Percentiles rank a stretch among this genome's conserved stretches.
Evolutionary conservation across 2,888 invertebrate genomes (phyloP).

Genomic region (Oscheius sp.): DNA sequence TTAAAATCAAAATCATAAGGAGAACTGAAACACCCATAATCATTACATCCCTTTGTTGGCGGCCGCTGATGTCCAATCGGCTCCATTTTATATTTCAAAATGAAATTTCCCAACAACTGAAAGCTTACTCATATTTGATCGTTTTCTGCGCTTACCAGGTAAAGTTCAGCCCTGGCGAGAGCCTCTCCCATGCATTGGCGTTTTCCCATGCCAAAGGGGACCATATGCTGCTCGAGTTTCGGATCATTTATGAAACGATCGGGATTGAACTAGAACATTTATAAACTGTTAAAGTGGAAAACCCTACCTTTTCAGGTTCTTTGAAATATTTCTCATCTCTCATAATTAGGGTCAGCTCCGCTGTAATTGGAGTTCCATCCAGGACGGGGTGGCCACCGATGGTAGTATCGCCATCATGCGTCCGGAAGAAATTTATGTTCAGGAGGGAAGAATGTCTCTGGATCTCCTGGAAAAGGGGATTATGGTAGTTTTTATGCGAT

Average conservation of each 20-base stretch:
- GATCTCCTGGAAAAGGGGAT: conserved; percentile 41
- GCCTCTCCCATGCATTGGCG: conserved; percentile 18
- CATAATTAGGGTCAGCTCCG: conserved; percentile 45
- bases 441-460: conserved; percentile 53
- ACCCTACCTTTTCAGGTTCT: conserved; percentile 5
- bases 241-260: conserved; percentile 11
- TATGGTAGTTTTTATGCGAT: too few relatives aligned
- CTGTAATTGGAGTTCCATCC: conserved; percentile 40
- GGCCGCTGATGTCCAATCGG: background rate
- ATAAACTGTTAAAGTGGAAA: background rate
- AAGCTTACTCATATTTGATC: background rate
- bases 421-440: conserved; percentile 41
- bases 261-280: conserved; percentile 11
- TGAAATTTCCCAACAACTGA: conserved; percentile 15
- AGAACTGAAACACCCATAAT: conserved; percentile 1
- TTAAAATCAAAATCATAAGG: conserved; percentile 1
- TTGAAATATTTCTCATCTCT: conserved; percentile 45
- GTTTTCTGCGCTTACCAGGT: background rate
- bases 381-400: conserved; percentile 41
- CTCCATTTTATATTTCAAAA: conserved; percentile 3
- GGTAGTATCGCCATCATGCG: background rate
- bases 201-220: conserved; percentile 24
- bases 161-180: conserved; percentile 15
- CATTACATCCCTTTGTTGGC: background rate
- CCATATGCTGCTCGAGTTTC: conserved; percentile 18